Percentiles rank a stretch among this genome's conserved stretches.
phyloP scores from a whole-genome alignment of 1,140 invertebrate genomes.

The Bombus terrestris region DNA sequence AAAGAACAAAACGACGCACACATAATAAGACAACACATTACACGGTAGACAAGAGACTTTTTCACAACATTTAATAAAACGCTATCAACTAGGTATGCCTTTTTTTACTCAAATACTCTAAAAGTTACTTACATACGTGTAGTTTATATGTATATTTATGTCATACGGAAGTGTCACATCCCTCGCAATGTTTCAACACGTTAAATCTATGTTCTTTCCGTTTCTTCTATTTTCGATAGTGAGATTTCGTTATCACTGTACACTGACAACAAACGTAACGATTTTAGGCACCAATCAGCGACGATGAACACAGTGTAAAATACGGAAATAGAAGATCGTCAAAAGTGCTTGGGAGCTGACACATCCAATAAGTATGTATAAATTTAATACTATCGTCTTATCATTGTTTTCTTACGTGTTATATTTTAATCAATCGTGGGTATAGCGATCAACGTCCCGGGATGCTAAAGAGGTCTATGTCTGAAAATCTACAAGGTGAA shows the following conservation, averaged over 20 bases:
- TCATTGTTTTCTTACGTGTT: slow-evolving; percentile 63
- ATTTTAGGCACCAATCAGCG: slow-evolving; percentile 67
- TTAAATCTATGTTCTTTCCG: slow-evolving; percentile 1
- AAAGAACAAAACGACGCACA: slow-evolving; percentile 42
- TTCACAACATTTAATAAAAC: slow-evolving; percentile 83
- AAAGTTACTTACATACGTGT: slow-evolving; percentile 80
- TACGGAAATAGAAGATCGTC: slow-evolving; percentile 55
- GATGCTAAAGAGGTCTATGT: slow-evolving; percentile 72
- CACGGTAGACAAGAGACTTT: slow-evolving; percentile 76
- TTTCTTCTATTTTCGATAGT: slow-evolving; percentile 40
- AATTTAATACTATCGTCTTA: slow-evolving; percentile 75
- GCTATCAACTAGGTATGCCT: slow-evolving; percentile 81
- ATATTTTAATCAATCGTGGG: slow-evolving; percentile 71
- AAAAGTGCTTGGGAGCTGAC: slow-evolving; percentile 72
- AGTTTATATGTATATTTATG: slow-evolving; percentile 74
- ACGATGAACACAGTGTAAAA: slow-evolving; percentile 63
- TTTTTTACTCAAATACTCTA: slow-evolving; percentile 81
- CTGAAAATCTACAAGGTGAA: slow-evolving; percentile 64
- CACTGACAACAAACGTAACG: slow-evolving; percentile 50
- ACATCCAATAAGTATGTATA: slow-evolving; percentile 73
- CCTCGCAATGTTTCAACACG: slow-evolving; percentile 56
- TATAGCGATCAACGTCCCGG: slow-evolving; percentile 74
- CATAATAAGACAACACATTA: slow-evolving; percentile 61
- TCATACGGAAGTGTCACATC: slow-evolving; percentile 69
- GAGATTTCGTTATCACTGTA: slow-evolving; percentile 41